Percentiles rank a stretch among this genome's conserved stretches.
Evolutionary conservation across 2,888 invertebrate species (phyloP).

Genomic region (Zaprionus bogoriensis): DNA sequence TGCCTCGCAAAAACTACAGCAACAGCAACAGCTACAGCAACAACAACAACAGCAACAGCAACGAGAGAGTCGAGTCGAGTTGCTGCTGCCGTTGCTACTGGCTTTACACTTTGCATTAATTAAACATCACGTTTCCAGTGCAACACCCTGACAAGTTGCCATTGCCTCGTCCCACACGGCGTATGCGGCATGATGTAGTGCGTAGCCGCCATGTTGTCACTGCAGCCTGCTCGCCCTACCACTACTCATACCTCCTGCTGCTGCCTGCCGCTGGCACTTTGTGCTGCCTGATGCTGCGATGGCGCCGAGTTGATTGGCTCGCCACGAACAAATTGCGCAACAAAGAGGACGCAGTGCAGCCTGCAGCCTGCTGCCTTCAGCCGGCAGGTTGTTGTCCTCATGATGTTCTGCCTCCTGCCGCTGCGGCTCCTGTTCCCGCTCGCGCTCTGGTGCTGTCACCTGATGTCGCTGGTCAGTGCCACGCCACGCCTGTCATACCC

Average conservation of each 20-base stretch:
- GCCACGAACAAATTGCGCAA: slow-evolving; percentile 60
- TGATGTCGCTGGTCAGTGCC: slow-evolving; percentile 11
- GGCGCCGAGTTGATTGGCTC: slow-evolving; percentile 55
- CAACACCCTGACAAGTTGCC: slow-evolving; percentile 77
- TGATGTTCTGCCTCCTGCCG: not conserved
- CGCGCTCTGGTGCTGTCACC: too few species aligned
- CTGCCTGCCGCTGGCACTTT: slow-evolving; percentile 1
- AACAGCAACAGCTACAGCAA: not conserved
- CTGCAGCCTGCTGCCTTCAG: slow-evolving; percentile 19
- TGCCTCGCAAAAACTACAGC: slow-evolving; percentile 5
- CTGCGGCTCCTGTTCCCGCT: too few species aligned
- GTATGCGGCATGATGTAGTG: slow-evolving; percentile 41
- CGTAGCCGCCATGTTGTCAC: slow-evolving; percentile 46
- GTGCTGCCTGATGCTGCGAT: slow-evolving; percentile 21
- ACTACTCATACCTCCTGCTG: too few species aligned
- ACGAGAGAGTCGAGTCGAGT: not conserved
- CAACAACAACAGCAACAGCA: not conserved
- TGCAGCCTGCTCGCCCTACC: not conserved
- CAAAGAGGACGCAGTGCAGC: slow-evolving; percentile 1
- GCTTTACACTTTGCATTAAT: slow-evolving; percentile 73
- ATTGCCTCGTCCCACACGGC: slow-evolving; percentile 27
- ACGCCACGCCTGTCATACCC: not conserved
- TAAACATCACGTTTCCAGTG: slow-evolving; percentile 79
- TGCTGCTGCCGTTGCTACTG: slow-evolving; percentile 12
- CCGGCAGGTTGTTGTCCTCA: slow-evolving; percentile 74